Evolutionary conservation across 1,140 invertebrate genomes (phyloP).

Genomic region (Phenacoccus solenopsis): DNA sequence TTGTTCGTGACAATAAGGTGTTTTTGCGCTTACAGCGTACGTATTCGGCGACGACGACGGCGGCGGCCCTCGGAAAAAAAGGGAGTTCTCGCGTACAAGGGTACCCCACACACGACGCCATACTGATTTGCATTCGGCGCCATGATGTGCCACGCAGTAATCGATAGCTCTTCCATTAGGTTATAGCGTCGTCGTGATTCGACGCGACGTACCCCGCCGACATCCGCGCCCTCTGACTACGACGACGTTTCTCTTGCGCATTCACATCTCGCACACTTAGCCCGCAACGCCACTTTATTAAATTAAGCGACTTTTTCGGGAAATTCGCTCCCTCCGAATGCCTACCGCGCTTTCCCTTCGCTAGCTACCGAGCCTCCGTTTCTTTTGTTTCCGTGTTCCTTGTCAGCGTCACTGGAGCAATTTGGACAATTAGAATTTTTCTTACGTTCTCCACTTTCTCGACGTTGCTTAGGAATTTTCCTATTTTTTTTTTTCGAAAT

Average conservation of each 20-base stretch:
- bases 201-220: not conserved
- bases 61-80: too few species aligned
- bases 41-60: not conserved
- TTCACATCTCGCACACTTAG: constrained; percentile 11
- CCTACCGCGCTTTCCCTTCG: not conserved
- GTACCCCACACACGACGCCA: constrained; percentile 12
- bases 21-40: not conserved
- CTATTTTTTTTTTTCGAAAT: too few species aligned
- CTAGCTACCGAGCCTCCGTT: not conserved
- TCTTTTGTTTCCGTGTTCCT: not conserved
- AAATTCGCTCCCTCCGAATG: not conserved
- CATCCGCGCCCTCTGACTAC: not conserved
- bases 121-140: constrained; percentile 17
- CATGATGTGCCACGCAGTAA: constrained; percentile 15
- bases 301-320: constrained; percentile 10
- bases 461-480: too few species aligned
- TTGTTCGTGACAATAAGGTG: constrained; percentile 13
- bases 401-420: not conserved
- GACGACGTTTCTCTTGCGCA: not conserved
- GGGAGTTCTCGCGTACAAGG: too few species aligned
- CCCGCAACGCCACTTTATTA: constrained; percentile 19
- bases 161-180: constrained; percentile 17
- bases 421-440: constrained; percentile 7
- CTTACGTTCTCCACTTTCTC: not conserved
- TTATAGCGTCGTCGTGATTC: constrained; percentile 17